A percentile compares a stretch with the other conserved stretches of the same genome.
These are phyloP conservation scores for Gandaritis pyraliata DNA, from an alignment of 2,888 invertebrate genomes.

Conservation along the genomic window DNA sequence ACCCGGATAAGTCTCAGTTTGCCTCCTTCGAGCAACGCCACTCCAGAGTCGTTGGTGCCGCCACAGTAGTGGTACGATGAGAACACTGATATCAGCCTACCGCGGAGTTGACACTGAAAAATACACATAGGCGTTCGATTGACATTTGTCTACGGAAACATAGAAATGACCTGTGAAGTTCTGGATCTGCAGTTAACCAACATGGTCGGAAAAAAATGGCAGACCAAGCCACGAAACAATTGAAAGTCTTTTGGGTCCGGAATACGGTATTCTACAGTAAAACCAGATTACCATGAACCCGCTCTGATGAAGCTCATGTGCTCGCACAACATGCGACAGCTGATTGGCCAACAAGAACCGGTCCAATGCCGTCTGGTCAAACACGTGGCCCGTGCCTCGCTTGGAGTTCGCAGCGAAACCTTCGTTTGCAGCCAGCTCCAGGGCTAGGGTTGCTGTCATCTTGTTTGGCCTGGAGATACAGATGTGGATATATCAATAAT, in stretches of 20 bases:
- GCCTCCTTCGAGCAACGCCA: slow-evolving; percentile 86
- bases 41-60: slow-evolving; percentile 89
- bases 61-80: slow-evolving; percentile 91
- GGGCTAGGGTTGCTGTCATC: slow-evolving; percentile 73
- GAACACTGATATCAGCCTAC: slow-evolving; percentile 89
- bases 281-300: slow-evolving; percentile 86
- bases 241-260: too few species aligned
- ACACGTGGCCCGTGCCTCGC: slow-evolving; percentile 90
- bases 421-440: slow-evolving; percentile 83
- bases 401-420: slow-evolving; percentile 88
- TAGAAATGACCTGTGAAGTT: too few species aligned
- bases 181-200: too few species aligned
- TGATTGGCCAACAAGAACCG: slow-evolving; percentile 87
- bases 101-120: slow-evolving; percentile 86
- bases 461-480: slow-evolving; percentile 62
- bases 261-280: too few species aligned
- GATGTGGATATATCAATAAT: not conserved
- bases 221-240: too few species aligned
- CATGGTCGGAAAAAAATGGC: too few species aligned
- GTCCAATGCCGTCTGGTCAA: slow-evolving; percentile 87
- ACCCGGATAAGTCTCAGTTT: slow-evolving; percentile 87
- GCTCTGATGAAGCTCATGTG: slow-evolving; percentile 89
- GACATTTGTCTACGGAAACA: too few species aligned
- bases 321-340: slow-evolving; percentile 88
- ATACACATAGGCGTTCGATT: not conserved